Base-by-base conservation (phyloP, 2,113 vertebrate species). In the Caloenas nicobarica region DNA sequence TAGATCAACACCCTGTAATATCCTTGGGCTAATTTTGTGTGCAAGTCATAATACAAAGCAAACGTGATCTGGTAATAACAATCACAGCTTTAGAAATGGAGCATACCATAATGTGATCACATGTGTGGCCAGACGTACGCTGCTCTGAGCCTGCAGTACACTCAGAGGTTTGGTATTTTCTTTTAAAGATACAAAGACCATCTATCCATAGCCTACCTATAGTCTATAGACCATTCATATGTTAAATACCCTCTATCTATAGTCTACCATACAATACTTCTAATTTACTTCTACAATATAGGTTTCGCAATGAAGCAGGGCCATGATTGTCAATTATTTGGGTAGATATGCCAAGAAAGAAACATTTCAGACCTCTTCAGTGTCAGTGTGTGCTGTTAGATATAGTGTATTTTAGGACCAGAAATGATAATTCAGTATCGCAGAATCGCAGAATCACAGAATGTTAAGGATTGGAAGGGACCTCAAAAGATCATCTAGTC, bases 1-100 rank as follows among this genome's bases (percentile, higher is more conserved):
- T 15, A 86, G 89, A 81, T 95, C 95, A 94, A 94, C 88, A 92
- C 87, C 68, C 53, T 84, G 58, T 64, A 96, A 92, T 92, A 94
- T 89, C 28, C 66, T n/a, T 85, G 84, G n/a, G 28, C 44, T 92
- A 53, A 57, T 69, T 90, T 90, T 85, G 56, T 91, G 64, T 68
- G 21, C 62, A 61, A 83, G 64, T 56, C 60, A 29, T 68, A 83
- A n/a, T 17, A 84, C 36, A 81, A 85, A 95, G 42, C 48, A 87
- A 90, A 96, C 5, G 13, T 81, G 81, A 92, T 82, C 50, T 64
- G 79, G 14, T 16, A 95, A 86, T 36, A 88, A 73, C 68, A 81
- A 38, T 53, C 36, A 44, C 36, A 81, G 80, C 79, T 91, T 95
- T 89, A 80, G 48, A 93, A 91, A 69, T 26, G 46, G 44, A 65